Percentiles rank a stretch among this genome's conserved stretches.
Evolutionary conservation across 2,113 vertebrate genomes (phyloP).

Genomic region (Ictalurus furcatus): DNA sequence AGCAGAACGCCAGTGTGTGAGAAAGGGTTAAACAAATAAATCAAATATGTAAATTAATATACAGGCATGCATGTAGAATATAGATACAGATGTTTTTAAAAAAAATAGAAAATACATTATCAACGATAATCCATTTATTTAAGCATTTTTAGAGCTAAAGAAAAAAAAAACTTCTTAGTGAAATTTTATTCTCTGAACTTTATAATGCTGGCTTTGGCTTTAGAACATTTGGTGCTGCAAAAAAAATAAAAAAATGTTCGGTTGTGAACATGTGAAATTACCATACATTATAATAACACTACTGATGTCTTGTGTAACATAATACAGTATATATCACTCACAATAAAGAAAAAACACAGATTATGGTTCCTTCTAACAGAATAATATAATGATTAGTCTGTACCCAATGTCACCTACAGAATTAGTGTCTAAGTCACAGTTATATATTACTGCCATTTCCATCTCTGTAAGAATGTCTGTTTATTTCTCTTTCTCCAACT

Average conservation of each 20-base stretch:
- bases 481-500: background rate
- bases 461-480: conserved; percentile 24
- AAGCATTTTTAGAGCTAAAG: background rate
- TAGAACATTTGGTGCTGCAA: background rate
- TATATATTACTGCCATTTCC: background rate
- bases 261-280: background rate
- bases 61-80: background rate
- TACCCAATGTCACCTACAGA: conserved; percentile 18
- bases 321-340: background rate
- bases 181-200: background rate
- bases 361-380: background rate
- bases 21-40: background rate
- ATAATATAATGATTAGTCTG: background rate
- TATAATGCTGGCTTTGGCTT: background rate
- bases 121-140: background rate
- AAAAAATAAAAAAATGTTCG: background rate
- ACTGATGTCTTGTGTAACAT: background rate
- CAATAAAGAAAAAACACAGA: background rate
- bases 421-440: conserved; percentile 36
- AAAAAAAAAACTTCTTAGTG: background rate
- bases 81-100: background rate
- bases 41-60: background rate
- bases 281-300: background rate
- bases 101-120: background rate
- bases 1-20: too few species aligned